These are phyloP conservation scores for Thunnus thynnus DNA, from an alignment of 2,113 vertebrate genomes.

Conservation along the genomic window DNA sequence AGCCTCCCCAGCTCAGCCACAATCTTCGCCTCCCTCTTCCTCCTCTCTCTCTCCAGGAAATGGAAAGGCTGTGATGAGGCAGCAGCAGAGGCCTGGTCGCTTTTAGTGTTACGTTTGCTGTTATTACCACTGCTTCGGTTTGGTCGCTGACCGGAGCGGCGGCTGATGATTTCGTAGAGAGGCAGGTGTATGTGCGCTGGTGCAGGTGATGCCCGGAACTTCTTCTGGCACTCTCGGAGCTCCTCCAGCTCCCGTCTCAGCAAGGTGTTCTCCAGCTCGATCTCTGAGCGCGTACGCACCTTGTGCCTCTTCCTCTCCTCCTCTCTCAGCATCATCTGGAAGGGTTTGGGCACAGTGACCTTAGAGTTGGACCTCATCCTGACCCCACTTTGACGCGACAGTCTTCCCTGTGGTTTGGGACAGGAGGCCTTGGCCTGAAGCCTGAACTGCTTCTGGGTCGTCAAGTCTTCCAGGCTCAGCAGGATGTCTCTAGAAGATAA, in stretches of 20 bases:
- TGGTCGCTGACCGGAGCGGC: constrained; percentile 68
- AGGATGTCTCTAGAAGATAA: constrained; percentile 38
- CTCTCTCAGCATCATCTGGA: constrained; percentile 94
- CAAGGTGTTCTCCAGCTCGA: constrained; percentile 85
- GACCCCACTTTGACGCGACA: constrained; percentile 8
- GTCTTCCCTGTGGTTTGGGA: background rate
- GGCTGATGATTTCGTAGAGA: constrained; percentile 84
- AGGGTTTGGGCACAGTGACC: constrained; percentile 92
- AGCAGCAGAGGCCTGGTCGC: constrained; percentile 71
- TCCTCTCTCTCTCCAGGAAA: constrained; percentile 90
- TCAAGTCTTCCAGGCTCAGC: constrained; percentile 32
- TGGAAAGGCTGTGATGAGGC: constrained; percentile 87
- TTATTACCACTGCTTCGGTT: background rate
- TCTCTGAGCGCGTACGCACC: constrained; percentile 85
- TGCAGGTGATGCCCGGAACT: constrained; percentile 91
- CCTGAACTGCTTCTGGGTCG: constrained; percentile 32
- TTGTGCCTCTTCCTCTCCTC: constrained; percentile 87
- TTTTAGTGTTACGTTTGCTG: constrained; percentile 65
- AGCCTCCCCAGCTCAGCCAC: constrained; percentile 83
- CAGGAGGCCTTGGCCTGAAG: constrained; percentile 33
- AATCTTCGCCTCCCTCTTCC: constrained; percentile 85
- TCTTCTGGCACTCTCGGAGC: constrained; percentile 89
- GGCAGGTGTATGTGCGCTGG: constrained; percentile 87
- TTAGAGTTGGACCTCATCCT: constrained; percentile 79
- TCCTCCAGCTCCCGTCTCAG: constrained; percentile 88